Percentiles rank a stretch among this genome's conserved stretches.
phyloP scores from a whole-genome alignment of 2,888 invertebrate genomes.

The Trachelus tabidus region DNA sequence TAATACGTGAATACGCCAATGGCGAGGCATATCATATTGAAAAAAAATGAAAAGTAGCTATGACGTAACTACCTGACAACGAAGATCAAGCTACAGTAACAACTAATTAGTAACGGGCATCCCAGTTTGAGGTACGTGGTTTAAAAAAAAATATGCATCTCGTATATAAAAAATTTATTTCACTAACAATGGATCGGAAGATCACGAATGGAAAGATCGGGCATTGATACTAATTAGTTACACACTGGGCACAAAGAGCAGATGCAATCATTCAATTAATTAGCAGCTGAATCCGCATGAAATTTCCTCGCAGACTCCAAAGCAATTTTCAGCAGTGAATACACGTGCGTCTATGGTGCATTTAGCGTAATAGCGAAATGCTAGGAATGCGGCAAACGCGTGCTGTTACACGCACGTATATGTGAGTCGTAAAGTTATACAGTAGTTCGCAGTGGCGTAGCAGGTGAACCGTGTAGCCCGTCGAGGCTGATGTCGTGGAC shows the following conservation, averaged over 20 bases:
- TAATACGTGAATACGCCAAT: conserved; percentile 15
- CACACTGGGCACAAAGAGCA: not conserved
- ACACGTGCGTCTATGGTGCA: not conserved
- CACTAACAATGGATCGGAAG: too few relatives aligned
- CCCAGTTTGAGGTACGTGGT: not conserved
- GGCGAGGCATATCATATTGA: not conserved
- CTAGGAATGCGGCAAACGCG: not conserved
- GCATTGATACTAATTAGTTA: not conserved
- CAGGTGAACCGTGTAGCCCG: not conserved
- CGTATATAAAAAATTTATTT: not conserved
- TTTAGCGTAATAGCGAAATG: not conserved
- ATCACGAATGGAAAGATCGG: too few relatives aligned
- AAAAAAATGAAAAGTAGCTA: not conserved
- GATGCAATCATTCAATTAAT: not conserved
- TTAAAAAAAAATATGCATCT: not conserved
- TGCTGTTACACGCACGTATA: not conserved
- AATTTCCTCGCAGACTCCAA: not conserved
- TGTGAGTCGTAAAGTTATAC: not conserved
- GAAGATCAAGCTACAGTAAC: not conserved
- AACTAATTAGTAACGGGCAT: not conserved
- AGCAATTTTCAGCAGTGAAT: not conserved
- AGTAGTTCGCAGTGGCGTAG: not conserved
- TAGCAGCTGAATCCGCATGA: not conserved
- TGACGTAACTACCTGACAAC: not conserved
- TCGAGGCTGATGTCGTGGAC: not conserved